Conservation (phyloP, 2,113 vertebrate genomes). For the Trichomycterus rosablanca region DNA sequence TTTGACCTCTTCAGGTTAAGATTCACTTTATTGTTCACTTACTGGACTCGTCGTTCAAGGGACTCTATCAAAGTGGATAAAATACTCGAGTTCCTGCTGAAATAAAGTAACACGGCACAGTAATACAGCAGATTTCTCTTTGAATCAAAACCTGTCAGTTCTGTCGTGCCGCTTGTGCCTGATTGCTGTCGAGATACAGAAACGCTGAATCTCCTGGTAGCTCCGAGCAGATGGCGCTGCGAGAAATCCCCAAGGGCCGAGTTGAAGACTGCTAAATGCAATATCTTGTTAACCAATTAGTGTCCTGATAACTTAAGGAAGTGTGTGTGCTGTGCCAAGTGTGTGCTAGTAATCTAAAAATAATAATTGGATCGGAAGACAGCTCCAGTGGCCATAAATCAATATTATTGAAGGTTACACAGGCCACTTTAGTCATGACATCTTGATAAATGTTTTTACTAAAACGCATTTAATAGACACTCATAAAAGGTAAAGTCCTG, state of each 20-base stretch:
- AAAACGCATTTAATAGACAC: constrained; percentile 19
- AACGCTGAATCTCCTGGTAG: constrained; percentile 9
- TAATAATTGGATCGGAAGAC: constrained; percentile 37
- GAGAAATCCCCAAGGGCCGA: constrained; percentile 30
- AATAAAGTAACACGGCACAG: neutral
- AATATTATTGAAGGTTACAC: constrained; percentile 32
- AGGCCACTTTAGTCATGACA: neutral
- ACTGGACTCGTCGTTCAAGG: neutral
- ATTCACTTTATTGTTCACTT: neutral
- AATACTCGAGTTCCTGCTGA: neutral
- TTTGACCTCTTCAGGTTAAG: neutral
- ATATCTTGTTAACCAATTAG: constrained; percentile 37
- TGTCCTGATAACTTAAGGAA: constrained; percentile 34
- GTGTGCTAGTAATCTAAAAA: constrained; percentile 37
- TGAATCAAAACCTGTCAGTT: neutral
- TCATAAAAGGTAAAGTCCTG: constrained; percentile 18
- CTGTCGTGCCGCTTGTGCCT: too few relatives aligned
- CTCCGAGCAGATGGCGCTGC: constrained; percentile 36
- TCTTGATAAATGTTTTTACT: constrained; percentile 34
- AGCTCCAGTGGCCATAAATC: constrained; percentile 19
- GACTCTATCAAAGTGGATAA: neutral
- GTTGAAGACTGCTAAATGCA: constrained; percentile 40
- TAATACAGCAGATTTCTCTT: neutral
- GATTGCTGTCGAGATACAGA: constrained; percentile 7
- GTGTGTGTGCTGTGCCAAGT: constrained; percentile 25